Percentiles rank a stretch among this genome's conserved stretches.
Conservation (phyloP, 2,888 invertebrate species). For the Athalia circularis region DNA sequence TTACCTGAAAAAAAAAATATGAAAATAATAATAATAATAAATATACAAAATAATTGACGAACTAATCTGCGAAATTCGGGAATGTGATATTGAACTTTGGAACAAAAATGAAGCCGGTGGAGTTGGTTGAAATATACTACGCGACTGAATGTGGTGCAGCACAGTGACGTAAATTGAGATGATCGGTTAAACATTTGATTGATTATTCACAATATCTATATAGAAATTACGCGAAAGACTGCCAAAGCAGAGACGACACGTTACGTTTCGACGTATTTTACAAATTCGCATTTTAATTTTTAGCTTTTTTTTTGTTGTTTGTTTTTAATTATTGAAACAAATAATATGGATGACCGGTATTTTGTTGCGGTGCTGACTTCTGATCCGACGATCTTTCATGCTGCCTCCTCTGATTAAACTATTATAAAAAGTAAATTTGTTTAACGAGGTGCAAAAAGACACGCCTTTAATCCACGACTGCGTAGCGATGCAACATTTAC, state of each 20-base stretch:
- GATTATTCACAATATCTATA: no score
- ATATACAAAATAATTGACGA: background rate
- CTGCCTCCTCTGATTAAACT: background rate
- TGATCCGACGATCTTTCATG: background rate
- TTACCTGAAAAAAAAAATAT: background rate
- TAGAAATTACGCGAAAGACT: constrained; percentile 45
- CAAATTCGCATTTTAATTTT: background rate
- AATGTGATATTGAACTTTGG: background rate
- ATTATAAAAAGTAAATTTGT: background rate
- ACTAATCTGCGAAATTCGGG: background rate
- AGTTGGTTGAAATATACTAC: no score
- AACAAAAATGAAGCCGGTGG: no score
- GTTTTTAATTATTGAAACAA: constrained; percentile 36
- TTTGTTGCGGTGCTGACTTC: constrained; percentile 34
- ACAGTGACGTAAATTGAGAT: no score
- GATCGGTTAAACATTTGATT: no score
- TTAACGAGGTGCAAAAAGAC: background rate
- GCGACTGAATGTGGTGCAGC: no score
- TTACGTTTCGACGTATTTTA: constrained; percentile 45
- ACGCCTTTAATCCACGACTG: no score
- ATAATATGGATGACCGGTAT: background rate
- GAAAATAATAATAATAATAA: background rate
- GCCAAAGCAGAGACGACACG: constrained; percentile 54
- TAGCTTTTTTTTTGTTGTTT: background rate
- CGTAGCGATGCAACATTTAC: no score